Conservation (phyloP, 2,113 vertebrate species). For the Sinocyclocheilus anshuiensis region DNA sequence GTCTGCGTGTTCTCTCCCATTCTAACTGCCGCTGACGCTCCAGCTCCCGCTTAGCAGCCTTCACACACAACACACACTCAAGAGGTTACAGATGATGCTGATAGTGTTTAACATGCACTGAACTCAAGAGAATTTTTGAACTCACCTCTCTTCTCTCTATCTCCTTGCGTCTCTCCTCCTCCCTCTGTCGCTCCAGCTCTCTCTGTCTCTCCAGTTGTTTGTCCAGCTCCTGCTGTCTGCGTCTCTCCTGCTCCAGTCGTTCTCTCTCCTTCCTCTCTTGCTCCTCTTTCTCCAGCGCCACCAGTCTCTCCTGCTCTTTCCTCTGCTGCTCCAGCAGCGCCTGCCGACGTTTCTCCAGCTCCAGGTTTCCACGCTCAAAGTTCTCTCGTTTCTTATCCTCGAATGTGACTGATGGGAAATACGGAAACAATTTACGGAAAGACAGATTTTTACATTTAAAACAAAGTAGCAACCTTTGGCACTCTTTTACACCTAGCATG, state of each 20-base stretch:
- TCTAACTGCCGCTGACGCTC: conserved; percentile 94
- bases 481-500: background rate
- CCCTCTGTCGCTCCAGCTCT: conserved; percentile 52
- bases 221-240: conserved; percentile 89
- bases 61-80: conserved; percentile 15
- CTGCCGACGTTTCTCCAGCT: conserved; percentile 92
- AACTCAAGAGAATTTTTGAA: background rate
- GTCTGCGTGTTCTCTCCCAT: conserved; percentile 93
- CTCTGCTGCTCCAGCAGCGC: conserved; percentile 94
- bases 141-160: conserved; percentile 53
- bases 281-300: conserved; percentile 88
- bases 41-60: conserved; percentile 95
- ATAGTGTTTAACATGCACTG: background rate
- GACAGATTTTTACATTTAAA: background rate
- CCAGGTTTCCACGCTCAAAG: conserved; percentile 95
- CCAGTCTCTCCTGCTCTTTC: conserved; percentile 93
- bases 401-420: conserved; percentile 82
- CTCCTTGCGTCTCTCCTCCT: conserved; percentile 56
- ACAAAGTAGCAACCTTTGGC: background rate
- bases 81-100: background rate
- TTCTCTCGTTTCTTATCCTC: conserved; percentile 99
- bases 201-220: conserved; percentile 87
- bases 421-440: background rate
- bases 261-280: conserved; percentile 92
- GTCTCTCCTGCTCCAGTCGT: conserved; percentile 90